Base-by-base conservation (phyloP, 2,113 vertebrate species). In the Dolichotis patagonum region DNA sequence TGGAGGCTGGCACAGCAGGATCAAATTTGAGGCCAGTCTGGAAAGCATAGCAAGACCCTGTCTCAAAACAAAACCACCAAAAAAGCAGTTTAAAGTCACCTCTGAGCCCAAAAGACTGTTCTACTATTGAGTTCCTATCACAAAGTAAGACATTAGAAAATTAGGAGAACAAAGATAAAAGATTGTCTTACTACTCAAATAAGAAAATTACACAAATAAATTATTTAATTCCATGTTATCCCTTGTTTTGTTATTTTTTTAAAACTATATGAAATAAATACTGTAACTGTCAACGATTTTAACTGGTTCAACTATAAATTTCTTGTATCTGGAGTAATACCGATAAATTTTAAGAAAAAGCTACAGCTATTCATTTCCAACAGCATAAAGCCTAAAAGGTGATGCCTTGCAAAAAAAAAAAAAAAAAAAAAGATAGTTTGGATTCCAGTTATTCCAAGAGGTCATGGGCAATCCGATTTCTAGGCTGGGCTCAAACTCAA, bases 71-170 rank as follows among this genome's bases (percentile, higher is more conserved):
- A 56, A 56, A 56, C 11, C 13, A 56, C 13, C 35, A 67, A 43
- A 73, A 41, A 75, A 75, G 43, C 11, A 93, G 11, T 3, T 56
- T 67, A 58, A 84, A 94, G 49, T 84, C 58, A 92, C 58, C 86
- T 89, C 63, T 89, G n/a, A 85, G 65, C 6, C 85, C 75, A 82
- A 88, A 91, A 93, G 67, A 92, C 49, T 49, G 11, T 56, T 95
- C 26, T 92, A 77, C 26, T 92, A 77, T 32, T 80, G 32, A 94
- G 19, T 78, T 96, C 65, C 86, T 96, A 32, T 80, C 56, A 81
- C 14, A 96, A 80, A 75, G 80, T 46, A 96, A 92, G n/a, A 14
- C 30, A 88, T 46, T 13, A 88, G 71, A 97, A 87, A 91, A 77
- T 3, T 58, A 43, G n/a, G 49, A 28, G 32, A 77, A 82, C 49